phyloP scores from a whole-genome alignment of 2,888 invertebrate genomes.

The Leptopilina syphax region DNA sequence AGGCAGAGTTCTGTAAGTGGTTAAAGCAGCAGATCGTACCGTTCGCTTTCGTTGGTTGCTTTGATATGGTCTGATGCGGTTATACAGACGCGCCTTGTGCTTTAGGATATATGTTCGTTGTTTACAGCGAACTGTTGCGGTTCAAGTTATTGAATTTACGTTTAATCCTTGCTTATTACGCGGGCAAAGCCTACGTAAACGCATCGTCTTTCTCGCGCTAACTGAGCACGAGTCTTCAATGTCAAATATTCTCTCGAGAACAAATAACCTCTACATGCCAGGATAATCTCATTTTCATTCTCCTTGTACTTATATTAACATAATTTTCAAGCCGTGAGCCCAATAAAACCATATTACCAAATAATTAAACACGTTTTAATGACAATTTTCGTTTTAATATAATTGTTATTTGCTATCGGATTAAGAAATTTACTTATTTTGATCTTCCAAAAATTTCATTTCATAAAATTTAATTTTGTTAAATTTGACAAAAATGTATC shows the following conservation, averaged over 20 bases:
- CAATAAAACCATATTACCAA: neutral
- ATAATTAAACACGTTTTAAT: too few species aligned
- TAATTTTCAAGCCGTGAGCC: neutral
- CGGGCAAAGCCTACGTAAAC: conserved; percentile 50
- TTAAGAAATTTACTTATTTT: too few species aligned
- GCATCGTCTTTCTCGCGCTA: conserved; percentile 19
- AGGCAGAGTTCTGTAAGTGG: conserved; percentile 31
- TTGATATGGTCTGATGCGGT: conserved; percentile 49
- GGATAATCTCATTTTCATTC: neutral
- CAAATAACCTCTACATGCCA: neutral
- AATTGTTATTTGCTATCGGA: too few species aligned
- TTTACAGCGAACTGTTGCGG: conserved; percentile 50
- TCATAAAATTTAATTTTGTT: too few species aligned
- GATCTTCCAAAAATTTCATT: too few species aligned
- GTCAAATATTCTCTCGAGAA: conserved; percentile 15
- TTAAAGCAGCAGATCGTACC: conserved; percentile 29
- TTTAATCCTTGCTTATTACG: conserved; percentile 54
- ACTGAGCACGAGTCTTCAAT: conserved; percentile 11
- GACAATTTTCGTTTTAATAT: too few species aligned
- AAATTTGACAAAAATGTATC: too few species aligned
- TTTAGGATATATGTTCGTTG: conserved; percentile 42
- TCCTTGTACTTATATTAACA: neutral
- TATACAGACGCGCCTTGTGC: conserved; percentile 53
- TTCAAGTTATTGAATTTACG: conserved; percentile 55
- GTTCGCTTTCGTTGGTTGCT: conserved; percentile 19